Evolutionary conservation across 2,888 invertebrate species (phyloP).

Genomic region (Cephus nigrinus): DNA sequence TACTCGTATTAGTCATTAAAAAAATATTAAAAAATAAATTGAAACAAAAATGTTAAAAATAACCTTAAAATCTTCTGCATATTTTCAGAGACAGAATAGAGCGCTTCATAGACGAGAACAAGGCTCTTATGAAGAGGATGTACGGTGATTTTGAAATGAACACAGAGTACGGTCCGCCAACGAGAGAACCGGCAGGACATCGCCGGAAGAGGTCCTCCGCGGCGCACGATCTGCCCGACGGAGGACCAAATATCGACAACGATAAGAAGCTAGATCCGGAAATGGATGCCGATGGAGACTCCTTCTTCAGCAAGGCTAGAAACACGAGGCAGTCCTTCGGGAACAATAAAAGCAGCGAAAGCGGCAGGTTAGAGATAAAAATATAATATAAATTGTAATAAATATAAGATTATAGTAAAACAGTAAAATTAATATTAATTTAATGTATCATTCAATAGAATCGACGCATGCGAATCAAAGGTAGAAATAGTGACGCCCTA

Average conservation of each 20-base stretch:
- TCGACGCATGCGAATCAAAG: constrained; percentile 92
- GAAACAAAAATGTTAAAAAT: too few relatives aligned
- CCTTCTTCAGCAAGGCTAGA: constrained; percentile 70
- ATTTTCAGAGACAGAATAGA: constrained; percentile 87
- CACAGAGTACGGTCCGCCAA: constrained; percentile 70
- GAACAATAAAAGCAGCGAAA: constrained; percentile 69
- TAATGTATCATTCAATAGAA: constrained; percentile 65
- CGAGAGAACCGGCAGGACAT: constrained; percentile 52
- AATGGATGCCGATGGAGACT: constrained; percentile 65
- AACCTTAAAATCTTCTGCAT: not conserved
- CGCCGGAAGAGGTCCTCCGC: constrained; percentile 37
- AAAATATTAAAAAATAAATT: not conserved
- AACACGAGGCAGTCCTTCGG: constrained; percentile 69
- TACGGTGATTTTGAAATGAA: constrained; percentile 87
- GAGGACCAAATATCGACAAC: constrained; percentile 42
- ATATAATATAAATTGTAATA: not conserved
- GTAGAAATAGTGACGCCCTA: constrained; percentile 94
- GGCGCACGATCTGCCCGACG: constrained; percentile 52
- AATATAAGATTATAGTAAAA: not conserved
- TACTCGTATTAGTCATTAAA: not conserved
- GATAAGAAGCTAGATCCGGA: constrained; percentile 56
- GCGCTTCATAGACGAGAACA: constrained; percentile 93
- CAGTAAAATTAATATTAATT: not conserved
- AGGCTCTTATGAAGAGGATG: constrained; percentile 93
- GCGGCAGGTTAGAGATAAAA: constrained; percentile 66